Evolutionary conservation across 2,888 invertebrate species (phyloP).

Genomic region (Itoplectis maculator): DNA sequence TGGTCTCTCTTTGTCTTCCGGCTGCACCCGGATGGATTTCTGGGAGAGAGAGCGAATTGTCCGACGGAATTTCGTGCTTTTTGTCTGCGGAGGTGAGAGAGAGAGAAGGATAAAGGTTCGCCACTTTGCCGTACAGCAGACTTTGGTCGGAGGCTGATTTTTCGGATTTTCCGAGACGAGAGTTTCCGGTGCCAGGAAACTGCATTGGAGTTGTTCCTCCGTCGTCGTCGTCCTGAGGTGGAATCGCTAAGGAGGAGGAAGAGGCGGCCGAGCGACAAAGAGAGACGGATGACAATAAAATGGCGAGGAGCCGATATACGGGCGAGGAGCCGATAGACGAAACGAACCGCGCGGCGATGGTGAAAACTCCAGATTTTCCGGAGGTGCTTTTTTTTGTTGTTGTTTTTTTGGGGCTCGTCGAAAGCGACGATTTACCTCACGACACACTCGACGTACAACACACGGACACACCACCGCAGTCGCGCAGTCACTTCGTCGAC

Average conservation of each 20-base stretch:
- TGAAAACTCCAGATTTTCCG: constrained; percentile 9
- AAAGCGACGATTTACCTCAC: constrained; percentile 54
- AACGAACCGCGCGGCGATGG: constrained; percentile 9
- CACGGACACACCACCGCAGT: constrained; percentile 31
- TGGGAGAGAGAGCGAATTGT: too few species aligned
- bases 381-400: too few species aligned
- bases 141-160: too few species aligned
- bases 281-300: constrained; percentile 77
- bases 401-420: too few species aligned
- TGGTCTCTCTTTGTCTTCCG: constrained; percentile 19
- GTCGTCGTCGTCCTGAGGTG: constrained; percentile 67
- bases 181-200: constrained; percentile 20
- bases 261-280: constrained; percentile 54
- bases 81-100: too few species aligned
- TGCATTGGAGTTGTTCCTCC: background rate
- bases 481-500: constrained; percentile 46
- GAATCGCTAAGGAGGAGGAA: constrained; percentile 53
- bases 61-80: too few species aligned
- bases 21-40: too few species aligned
- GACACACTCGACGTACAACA: constrained; percentile 58
- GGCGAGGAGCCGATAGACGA: constrained; percentile 9
- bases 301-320: constrained; percentile 75
- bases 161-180: constrained; percentile 1
- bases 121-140: too few species aligned
- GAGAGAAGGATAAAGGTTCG: too few species aligned